Evolutionary conservation across 2,888 invertebrate species (phyloP), one percentile per base, ranked within the genome.

Genomic region (Myopa tessellatipennis): DNA sequence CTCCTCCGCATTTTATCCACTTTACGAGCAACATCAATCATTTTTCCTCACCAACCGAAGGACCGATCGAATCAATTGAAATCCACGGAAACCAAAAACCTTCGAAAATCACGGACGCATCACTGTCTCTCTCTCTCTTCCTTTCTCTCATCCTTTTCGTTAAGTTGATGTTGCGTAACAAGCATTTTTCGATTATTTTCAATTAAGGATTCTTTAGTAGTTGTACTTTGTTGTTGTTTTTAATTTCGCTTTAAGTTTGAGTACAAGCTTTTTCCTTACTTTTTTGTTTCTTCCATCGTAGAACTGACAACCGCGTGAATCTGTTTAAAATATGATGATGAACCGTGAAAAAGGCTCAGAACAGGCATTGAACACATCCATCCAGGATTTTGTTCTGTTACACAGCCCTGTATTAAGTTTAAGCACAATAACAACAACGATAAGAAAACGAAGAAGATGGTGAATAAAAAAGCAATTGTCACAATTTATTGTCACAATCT

Each of bases 391-490:
- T 45, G 7, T 45, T 45, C 3, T 1, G n/a, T 1, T 12, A 36
- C 18, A 14, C 34, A 38, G 10, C 26, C 6, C 7, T 45, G 45
- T 45, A 45, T 45, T 45, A 45, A 45, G 45, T 10, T 6, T 45
- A 8, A 6, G 3, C 7, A 18, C 55, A 36, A 58, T 67, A 74
- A 50, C 52, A 74, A 74, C 52, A 74, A 68, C 68, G 68, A 34
- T 16, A 55, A 68, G 67, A 74, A 74, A 38, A 74, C 50, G 50
- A 65, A 58, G 38, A 36, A 58, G 16, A 36, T 12, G 18, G 18
- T 40, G 52, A 36, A 69, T 45, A 75, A 75, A 75, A 69, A 75
- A 75, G 68, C 69, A 75, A 75, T 75, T 75, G 75, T 75, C 75
- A 75, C 75, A 75, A 75, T 75, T 75, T 75, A 68, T 75, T 65